Conservation (phyloP, 2,888 invertebrate genomes). For the Aporophyla lueneburgensis region DNA sequence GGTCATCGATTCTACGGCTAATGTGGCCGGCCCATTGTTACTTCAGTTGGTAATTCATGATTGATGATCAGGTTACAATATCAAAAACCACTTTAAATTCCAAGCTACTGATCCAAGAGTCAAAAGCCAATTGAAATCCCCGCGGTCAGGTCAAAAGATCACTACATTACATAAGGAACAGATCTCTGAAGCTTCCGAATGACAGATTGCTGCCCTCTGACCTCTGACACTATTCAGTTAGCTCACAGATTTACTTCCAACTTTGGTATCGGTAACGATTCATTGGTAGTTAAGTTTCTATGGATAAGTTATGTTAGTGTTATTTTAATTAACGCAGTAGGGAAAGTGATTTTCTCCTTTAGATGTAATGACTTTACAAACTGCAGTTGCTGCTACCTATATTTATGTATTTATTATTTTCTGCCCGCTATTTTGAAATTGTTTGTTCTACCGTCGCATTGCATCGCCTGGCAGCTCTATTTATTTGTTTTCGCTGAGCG, state of each 20-base stretch:
- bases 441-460: too few species aligned
- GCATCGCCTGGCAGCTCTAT: too few species aligned
- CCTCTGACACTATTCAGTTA: slow-evolving; percentile 31
- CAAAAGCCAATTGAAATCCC: slow-evolving; percentile 33
- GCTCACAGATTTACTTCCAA: slow-evolving; percentile 18
- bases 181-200: slow-evolving; percentile 46
- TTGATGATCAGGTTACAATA: slow-evolving; percentile 5
- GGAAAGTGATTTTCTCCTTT: background rate
- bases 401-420: background rate
- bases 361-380: background rate
- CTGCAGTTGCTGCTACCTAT: background rate
- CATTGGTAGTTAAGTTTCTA: slow-evolving; percentile 27
- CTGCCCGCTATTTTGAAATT: too few species aligned
- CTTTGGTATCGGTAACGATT: slow-evolving; percentile 24
- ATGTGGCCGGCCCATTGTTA: too few species aligned
- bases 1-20: too few species aligned
- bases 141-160: slow-evolving; percentile 46
- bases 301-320: background rate
- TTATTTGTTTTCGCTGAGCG: too few species aligned
- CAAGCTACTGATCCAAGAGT: slow-evolving; percentile 2
- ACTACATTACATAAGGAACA: slow-evolving; percentile 35
- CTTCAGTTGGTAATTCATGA: too few species aligned
- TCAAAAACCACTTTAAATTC: background rate
- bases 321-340: background rate
- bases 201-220: slow-evolving; percentile 45